Evolutionary conservation across 1,140 invertebrate genomes (phyloP).

Genomic region (Calephelis virginiensis): DNA sequence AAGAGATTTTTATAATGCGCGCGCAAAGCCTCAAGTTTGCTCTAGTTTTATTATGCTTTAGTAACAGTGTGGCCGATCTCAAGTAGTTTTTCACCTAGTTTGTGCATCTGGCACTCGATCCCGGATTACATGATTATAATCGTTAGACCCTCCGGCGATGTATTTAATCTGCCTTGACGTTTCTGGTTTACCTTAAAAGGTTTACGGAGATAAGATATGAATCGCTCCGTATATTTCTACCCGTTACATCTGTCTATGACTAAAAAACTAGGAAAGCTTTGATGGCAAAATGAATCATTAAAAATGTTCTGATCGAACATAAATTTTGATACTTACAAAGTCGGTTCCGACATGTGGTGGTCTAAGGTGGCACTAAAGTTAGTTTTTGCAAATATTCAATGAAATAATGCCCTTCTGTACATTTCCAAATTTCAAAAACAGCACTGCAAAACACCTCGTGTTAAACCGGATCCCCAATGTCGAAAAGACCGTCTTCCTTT

Average conservation of each 20-base stretch:
- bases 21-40: no score
- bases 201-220: conserved; percentile 3
- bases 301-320: background rate
- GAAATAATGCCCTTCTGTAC: no score
- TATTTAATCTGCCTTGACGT: conserved; percentile 4
- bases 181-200: conserved; percentile 4
- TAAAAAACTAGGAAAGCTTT: background rate
- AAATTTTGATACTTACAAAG: no score
- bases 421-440: no score
- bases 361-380: no score
- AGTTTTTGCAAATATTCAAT: no score
- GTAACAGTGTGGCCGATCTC: background rate
- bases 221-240: conserved; percentile 1
- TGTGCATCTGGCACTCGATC: background rate
- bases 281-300: background rate
- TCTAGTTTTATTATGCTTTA: no score
- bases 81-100: background rate
- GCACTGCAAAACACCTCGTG: no score
- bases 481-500: no score
- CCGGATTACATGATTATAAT: conserved; percentile 9
- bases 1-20: no score
- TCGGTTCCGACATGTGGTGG: no score
- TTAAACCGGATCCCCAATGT: no score
- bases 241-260: background rate
- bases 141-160: conserved; percentile 1